Conservation (phyloP, 2,888 invertebrate genomes). For the Nomada ruficornis region DNA sequence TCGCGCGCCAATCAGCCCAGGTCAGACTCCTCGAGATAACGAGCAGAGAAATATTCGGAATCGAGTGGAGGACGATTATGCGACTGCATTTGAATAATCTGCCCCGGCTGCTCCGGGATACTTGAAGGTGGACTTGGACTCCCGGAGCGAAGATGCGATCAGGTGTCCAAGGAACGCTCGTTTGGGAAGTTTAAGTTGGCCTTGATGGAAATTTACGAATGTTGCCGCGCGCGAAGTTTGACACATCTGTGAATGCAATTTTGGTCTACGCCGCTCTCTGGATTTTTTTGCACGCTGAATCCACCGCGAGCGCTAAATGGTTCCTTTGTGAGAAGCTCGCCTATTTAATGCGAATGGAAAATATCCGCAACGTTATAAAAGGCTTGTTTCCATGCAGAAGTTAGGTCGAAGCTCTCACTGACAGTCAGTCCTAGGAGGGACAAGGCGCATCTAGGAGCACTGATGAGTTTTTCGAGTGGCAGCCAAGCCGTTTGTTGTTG, state of each 20-base stretch:
- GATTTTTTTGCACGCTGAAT: too few relatives aligned
- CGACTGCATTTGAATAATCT: constrained; percentile 65
- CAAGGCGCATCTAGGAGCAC: constrained; percentile 71
- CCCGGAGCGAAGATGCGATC: too few relatives aligned
- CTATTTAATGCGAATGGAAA: not conserved
- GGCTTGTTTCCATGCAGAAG: constrained; percentile 6
- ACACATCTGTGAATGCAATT: too few relatives aligned
- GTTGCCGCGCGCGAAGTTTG: too few relatives aligned
- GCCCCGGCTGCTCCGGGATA: not conserved
- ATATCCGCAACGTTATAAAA: not conserved
- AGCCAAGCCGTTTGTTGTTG: constrained; percentile 73
- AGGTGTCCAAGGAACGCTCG: too few relatives aligned
- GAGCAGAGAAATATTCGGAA: constrained; percentile 48
- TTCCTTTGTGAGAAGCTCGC: not conserved
- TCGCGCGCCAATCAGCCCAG: constrained; percentile 26
- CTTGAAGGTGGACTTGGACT: too few relatives aligned
- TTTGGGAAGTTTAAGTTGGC: too few relatives aligned
- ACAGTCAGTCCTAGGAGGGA: constrained; percentile 49
- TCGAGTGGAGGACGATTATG: constrained; percentile 35
- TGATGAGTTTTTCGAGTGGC: constrained; percentile 79
- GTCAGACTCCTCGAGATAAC: constrained; percentile 69
- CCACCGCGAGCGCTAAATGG: too few relatives aligned
- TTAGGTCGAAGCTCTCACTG: constrained; percentile 54
- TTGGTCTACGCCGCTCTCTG: too few relatives aligned
- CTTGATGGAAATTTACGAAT: too few relatives aligned